Evolutionary conservation across 2,113 vertebrate genomes (phyloP).

Genomic region (Micromys minutus): DNA sequence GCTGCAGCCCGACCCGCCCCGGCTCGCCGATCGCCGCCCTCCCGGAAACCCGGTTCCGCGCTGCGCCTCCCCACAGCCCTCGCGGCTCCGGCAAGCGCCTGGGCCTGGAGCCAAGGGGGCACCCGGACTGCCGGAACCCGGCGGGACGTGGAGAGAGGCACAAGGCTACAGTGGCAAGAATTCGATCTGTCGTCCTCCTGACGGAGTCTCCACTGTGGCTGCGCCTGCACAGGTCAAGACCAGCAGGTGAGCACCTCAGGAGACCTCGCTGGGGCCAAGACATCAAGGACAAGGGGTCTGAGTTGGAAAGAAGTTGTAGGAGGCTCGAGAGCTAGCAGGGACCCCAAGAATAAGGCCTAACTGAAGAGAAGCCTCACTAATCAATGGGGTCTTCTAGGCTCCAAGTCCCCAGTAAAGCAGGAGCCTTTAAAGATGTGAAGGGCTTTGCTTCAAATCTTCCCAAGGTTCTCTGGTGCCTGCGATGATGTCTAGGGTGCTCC

Average conservation of each 20-base stretch:
- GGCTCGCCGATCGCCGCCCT: not conserved
- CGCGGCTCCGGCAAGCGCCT: slow-evolving; percentile 80
- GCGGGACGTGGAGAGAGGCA: slow-evolving; percentile 82
- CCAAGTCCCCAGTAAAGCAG: not conserved
- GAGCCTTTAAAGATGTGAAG: not conserved
- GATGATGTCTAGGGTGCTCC: not conserved
- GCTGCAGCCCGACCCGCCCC: slow-evolving; percentile 2
- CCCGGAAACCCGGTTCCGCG: slow-evolving; percentile 54
- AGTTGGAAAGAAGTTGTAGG: not conserved
- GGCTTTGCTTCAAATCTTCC: not conserved
- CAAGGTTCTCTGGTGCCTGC: not conserved
- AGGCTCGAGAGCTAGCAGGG: not conserved
- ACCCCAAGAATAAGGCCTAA: not conserved
- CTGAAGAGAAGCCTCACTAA: not conserved
- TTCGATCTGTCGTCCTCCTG: too few relatives aligned
- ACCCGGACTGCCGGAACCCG: slow-evolving; percentile 65
- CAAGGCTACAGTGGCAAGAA: slow-evolving; percentile 4
- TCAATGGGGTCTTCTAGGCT: not conserved
- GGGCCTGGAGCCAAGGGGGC: slow-evolving; percentile 72
- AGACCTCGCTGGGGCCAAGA: not conserved
- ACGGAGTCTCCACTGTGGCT: not conserved
- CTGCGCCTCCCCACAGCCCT: slow-evolving; percentile 34
- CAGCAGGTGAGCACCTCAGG: not conserved
- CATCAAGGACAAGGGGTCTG: not conserved
- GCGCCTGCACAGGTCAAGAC: not conserved